phyloP scores from a whole-genome alignment of 2,797 vertebrate species.

The Psittacula derbiana region DNA sequence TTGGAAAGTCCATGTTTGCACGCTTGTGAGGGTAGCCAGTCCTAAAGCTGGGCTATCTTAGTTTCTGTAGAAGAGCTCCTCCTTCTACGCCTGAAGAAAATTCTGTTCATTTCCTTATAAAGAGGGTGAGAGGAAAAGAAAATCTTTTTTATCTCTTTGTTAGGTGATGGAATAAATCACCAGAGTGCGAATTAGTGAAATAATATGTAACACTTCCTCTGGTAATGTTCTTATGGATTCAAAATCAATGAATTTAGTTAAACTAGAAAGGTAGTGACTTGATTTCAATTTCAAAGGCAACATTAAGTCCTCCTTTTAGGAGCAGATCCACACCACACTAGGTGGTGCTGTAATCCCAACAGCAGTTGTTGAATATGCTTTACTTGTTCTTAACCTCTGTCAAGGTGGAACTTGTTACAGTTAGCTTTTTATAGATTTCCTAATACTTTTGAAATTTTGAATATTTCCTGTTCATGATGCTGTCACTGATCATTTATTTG shows the following conservation, averaged over 20 bases:
- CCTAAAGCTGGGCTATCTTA: rapidly evolving
- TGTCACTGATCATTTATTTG: not conserved
- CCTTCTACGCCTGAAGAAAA: not conserved
- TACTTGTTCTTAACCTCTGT: not conserved
- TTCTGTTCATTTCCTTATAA: not conserved
- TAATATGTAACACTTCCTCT: not conserved
- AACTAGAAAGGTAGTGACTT: not conserved
- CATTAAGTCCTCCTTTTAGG: not conserved
- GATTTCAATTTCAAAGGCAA: not conserved
- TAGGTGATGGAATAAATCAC: not conserved
- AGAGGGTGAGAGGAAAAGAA: not conserved
- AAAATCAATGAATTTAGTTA: not conserved
- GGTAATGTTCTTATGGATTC: not conserved
- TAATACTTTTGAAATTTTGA: not conserved
- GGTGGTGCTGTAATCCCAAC: slow-evolving; percentile 74
- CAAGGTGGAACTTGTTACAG: not conserved
- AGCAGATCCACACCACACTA: slow-evolving; percentile 58
- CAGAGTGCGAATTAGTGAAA: not conserved
- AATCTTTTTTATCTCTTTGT: not conserved
- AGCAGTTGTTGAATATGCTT: not conserved
- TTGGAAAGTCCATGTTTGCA: not conserved
- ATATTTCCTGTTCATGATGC: not conserved
- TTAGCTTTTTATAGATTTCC: not conserved
- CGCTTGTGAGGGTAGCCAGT: not conserved
- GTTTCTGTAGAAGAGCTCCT: not conserved